Conservation (phyloP, 92 coral and sea anemone genomes). For the Phenganax marumi region DNA sequence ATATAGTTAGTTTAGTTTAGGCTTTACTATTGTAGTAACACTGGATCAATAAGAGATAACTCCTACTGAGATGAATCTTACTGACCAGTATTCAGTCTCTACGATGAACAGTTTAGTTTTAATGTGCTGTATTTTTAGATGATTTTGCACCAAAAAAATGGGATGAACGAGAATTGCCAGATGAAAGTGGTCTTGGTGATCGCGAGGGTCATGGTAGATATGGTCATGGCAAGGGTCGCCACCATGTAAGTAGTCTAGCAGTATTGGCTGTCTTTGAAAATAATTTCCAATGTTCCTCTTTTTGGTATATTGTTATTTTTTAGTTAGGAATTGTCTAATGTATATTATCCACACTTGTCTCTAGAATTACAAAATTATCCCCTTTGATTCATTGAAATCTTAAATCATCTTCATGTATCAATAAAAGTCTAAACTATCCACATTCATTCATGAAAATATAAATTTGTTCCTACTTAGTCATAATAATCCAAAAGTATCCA, state of each 20-base stretch:
- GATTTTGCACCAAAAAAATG: not conserved
- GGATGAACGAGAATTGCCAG: conserved; percentile 15
- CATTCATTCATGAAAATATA: no score
- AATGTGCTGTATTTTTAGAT: not conserved
- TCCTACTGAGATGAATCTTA: not conserved
- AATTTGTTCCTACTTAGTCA: no score
- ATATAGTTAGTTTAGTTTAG: not conserved
- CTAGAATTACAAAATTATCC: no score
- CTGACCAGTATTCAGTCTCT: not conserved
- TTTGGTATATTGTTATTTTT: no score
- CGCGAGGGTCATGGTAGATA: no score
- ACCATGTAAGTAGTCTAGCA: not conserved
- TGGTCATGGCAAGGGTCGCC: not conserved
- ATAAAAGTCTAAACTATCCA: no score
- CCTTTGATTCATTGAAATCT: no score
- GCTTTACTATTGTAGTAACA: conserved; percentile 5
- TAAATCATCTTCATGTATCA: no score
- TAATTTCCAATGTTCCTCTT: no score
- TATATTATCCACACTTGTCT: no score
- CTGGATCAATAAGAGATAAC: conserved; percentile 11
- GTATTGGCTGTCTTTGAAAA: not conserved
- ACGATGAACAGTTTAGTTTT: not conserved
- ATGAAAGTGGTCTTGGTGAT: conserved; percentile 18
- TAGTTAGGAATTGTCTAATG: no score
- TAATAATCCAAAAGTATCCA: no score